Base-by-base conservation (phyloP, 2,888 invertebrate species). In the Bursaphelenchus okinawaensis region DNA sequence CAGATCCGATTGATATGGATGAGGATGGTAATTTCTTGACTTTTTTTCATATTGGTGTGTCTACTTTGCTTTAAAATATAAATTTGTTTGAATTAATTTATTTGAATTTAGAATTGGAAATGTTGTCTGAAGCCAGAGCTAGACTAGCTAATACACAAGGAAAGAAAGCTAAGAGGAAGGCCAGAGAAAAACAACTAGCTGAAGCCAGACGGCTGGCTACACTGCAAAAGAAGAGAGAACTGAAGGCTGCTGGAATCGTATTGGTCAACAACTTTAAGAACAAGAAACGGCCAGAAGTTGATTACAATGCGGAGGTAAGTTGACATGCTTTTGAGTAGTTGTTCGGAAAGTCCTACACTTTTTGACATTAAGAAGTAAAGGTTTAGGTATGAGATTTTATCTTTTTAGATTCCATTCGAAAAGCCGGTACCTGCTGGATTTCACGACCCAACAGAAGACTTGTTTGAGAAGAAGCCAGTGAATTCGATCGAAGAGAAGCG, bases 1-100 rank as follows among this genome's bases (percentile, higher is more conserved):
- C 98, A 0, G 98, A 98, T 86, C 96, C 96, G 1, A 93, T 96
- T 80, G 98, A 98, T 83, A 98, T 98, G 98, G 98, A 98, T 85
- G 96, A 98, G 88, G 96, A 98, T 87, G 94, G 91, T 91, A 84
- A 71, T 75, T 63, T 12, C 16, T 40, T n/a, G 8, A 31, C 7
- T 3, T n/a, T 31, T 31, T 24, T 29, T 54, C 6, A 1, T 40
- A 4, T 40, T 54, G 9, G n/a, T 40, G 50, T 40, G 9, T 40
- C 19, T 40, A n/a, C 50, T 40, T 40, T 9, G n/a, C n/a, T n/a
- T n/a, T 16, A 8, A 20, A 8, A 9, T 56, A 9, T 58, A 57
- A 57, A 54, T 9, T 55, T 27, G 12, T 7, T 7, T 12, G 22
- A 9, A 23, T 16, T 7, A 7, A 64, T 7, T 12, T n/a, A 26